phyloP scores from a whole-genome alignment of 2,113 vertebrate genomes.

The Myrmecophaga tridactyla region DNA sequence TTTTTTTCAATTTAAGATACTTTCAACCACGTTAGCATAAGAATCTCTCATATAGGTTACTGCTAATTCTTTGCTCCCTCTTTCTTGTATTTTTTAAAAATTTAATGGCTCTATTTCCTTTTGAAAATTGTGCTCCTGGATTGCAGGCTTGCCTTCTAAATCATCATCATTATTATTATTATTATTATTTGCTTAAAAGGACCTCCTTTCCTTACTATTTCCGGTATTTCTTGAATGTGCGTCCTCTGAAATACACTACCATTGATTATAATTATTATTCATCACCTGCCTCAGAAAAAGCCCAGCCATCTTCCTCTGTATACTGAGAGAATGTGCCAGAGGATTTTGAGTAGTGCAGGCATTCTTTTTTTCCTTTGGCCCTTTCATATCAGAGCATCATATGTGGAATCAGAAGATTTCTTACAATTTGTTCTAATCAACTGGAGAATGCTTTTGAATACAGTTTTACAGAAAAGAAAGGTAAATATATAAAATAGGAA shows the following conservation, averaged over 20 bases:
- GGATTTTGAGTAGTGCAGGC: not conserved
- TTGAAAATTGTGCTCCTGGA: not conserved
- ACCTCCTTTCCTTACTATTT: not conserved
- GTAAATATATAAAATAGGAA: not conserved
- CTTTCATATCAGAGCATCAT: not conserved
- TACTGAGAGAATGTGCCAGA: not conserved
- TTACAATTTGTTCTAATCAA: slow-evolving; percentile 15
- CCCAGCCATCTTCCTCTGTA: not conserved
- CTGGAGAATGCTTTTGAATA: slow-evolving; percentile 16
- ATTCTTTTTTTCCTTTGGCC: slow-evolving; percentile 2
- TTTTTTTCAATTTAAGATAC: not conserved
- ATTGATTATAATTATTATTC: slow-evolving; percentile 30
- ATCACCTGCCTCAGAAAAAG: not conserved
- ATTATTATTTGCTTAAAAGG: not conserved
- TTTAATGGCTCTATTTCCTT: not conserved
- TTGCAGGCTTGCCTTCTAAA: not conserved
- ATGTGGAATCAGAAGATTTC: slow-evolving; percentile 28
- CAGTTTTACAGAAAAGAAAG: not conserved
- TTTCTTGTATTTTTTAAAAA: not conserved
- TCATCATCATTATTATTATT: not conserved
- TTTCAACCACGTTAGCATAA: not conserved
- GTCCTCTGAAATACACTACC: not conserved
- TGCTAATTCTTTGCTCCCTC: not conserved
- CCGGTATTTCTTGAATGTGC: not conserved
- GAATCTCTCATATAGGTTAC: not conserved